Base-by-base conservation (phyloP, 1,140 invertebrate species). In the Megathymus violae region DNA sequence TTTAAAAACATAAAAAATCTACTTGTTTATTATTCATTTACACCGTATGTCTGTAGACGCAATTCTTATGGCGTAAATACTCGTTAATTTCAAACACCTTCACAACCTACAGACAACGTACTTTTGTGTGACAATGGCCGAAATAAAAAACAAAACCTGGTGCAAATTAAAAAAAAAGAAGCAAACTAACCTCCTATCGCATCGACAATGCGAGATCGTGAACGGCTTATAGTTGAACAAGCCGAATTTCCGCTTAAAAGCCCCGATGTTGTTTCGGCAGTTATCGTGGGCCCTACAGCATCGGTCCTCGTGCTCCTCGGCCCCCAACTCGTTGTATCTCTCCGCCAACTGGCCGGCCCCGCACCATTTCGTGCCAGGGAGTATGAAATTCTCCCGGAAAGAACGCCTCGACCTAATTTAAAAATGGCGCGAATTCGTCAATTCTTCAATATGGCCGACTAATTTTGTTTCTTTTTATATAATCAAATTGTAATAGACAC, bases 341-440 rank as follows among this genome's bases (percentile, higher is more conserved):
- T 92, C 91, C 6, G 93, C 93, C 11, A 93, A 87, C 62, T 94
- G 94, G 0, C 96, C 95, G 17, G 93, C 93, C 11, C 97, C 97
- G 88, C 96, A 98, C 97, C 97, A 97, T 76, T 95, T 94, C 3
- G 96, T 97, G 31, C 96, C 95, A 0, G 96, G 96, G 16, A 93
- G 84, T 70, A 95, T 94, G 52, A 94, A 89, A 91, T 93, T 92
- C 76, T 93, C 91, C 63, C 91, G 92, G 17, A 93, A 77, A 14
- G 90, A 91, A 14, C 93, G 81, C 44, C 88, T 80, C 43, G 78
- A 85, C 76, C 92, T 91, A 70, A 41, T 36, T 64, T 25, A 16
- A 38, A 58, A 40, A 41, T 64, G 44, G 43, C 48, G 19, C 9
- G 27, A 27, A 5, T 9, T 38, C 47, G 46, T 59, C 52, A 62